These are phyloP conservation scores for Laticauda colubrina DNA, from an alignment of 2,113 vertebrate genomes.

Conservation along the genomic window DNA sequence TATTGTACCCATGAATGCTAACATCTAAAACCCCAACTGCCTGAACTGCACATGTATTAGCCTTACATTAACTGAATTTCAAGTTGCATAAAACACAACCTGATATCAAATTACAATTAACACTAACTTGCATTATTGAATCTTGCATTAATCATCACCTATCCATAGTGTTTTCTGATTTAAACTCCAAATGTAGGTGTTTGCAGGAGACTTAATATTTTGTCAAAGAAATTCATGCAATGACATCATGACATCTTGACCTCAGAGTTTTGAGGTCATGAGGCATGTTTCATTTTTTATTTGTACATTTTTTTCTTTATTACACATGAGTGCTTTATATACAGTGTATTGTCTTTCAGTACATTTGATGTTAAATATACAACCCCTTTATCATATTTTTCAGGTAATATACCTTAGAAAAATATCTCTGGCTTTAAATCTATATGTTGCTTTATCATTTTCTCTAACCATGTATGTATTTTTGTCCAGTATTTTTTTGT, in stretches of 20 bases:
- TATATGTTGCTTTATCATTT: too few species aligned
- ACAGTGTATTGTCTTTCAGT: too few species aligned
- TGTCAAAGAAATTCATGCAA: background rate
- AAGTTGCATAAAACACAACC: background rate
- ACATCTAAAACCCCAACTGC: background rate
- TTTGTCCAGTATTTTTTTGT: too few species aligned
- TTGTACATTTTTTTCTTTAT: too few species aligned
- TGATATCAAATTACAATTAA: background rate
- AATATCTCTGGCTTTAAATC: too few species aligned
- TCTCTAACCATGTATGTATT: too few species aligned
- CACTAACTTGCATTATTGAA: background rate
- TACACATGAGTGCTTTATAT: too few species aligned
- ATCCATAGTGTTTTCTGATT: constrained; percentile 5
- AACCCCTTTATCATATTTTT: too few species aligned
- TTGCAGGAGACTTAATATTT: background rate
- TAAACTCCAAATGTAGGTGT: constrained; percentile 15
- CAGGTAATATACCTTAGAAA: too few species aligned
- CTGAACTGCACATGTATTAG: background rate
- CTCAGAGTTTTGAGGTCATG: background rate
- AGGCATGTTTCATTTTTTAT: too few species aligned
- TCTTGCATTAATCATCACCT: background rate
- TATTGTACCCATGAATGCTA: background rate
- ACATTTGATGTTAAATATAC: too few species aligned
- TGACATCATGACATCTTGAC: background rate
- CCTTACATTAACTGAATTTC: background rate